phyloP scores from a whole-genome alignment of 2,797 vertebrate genomes.

The Pipistrellus kuhlii region DNA sequence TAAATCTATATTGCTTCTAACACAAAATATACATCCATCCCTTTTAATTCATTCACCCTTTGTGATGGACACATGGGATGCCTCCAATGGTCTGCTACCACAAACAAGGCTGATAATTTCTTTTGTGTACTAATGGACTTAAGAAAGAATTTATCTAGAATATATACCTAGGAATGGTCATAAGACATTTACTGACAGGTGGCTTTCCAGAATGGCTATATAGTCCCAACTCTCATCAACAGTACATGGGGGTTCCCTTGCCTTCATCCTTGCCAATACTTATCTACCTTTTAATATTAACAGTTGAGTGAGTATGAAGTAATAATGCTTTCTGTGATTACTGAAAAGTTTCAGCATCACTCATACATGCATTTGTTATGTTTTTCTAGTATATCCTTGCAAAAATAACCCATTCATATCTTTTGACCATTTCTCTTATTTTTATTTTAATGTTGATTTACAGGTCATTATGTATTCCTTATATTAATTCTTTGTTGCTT shows the following conservation, averaged over 20 bases:
- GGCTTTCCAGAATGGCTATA: constrained; percentile 11
- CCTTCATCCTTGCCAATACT: background rate
- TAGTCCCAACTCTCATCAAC: background rate
- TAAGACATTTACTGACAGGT: background rate
- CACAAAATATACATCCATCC: background rate
- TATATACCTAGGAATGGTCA: background rate
- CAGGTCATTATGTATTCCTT: background rate
- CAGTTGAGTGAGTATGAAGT: background rate
- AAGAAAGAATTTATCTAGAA: background rate
- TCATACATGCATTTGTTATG: background rate
- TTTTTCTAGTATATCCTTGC: constrained; percentile 3
- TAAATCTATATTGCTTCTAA: background rate
- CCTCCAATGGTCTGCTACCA: background rate
- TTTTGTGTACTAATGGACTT: background rate
- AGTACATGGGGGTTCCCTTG: background rate
- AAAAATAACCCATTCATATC: constrained; percentile 43
- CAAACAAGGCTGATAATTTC: background rate
- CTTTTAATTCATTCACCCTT: background rate
- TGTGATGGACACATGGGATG: background rate
- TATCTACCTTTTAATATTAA: constrained; percentile 17
- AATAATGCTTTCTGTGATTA: background rate
- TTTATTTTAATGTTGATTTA: constrained; percentile 35
- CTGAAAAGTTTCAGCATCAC: background rate
- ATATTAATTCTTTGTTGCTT: constrained; percentile 44
- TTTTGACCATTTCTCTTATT: constrained; percentile 53